phyloP scores from a whole-genome alignment of 2,888 invertebrate genomes.

The Tetranychus truncatus region DNA sequence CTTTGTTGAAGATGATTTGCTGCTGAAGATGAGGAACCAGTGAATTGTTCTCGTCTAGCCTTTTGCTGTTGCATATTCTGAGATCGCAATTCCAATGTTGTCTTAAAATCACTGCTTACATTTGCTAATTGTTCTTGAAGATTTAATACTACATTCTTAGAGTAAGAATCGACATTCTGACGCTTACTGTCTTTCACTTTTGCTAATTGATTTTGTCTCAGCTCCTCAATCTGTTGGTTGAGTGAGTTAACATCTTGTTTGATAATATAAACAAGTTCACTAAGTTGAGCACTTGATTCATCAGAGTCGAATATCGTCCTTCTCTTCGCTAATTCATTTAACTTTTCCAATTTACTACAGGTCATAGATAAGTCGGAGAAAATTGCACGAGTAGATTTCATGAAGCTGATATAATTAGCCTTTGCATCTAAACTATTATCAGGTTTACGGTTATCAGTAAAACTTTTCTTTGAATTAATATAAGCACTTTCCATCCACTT shows the following conservation, averaged over 20 bases:
- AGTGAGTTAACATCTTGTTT: conserved; percentile 85
- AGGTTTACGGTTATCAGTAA: too few species aligned
- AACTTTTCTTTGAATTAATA: too few species aligned
- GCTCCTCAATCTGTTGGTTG: conserved; percentile 86
- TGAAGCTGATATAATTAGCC: conserved; percentile 16
- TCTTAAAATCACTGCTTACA: conserved; percentile 94
- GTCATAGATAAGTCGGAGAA: conserved; percentile 17
- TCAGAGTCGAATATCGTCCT: conserved; percentile 81
- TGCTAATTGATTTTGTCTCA: conserved; percentile 32
- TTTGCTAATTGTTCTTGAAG: conserved; percentile 57
- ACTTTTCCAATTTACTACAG: conserved; percentile 20
- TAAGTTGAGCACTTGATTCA: conserved; percentile 61
- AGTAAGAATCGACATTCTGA: conserved; percentile 62
- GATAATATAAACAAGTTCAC: conserved; percentile 88
- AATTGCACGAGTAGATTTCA: conserved; percentile 16
- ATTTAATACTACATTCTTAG: conserved; percentile 75
- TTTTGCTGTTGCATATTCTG: conserved; percentile 39
- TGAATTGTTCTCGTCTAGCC: conserved; percentile 19
- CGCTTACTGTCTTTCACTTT: conserved; percentile 11
- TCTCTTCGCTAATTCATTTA: conserved; percentile 69
- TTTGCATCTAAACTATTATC: too few species aligned
- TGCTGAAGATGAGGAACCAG: neutral
- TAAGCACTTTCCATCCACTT: too few species aligned
- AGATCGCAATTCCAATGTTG: conserved; percentile 86
- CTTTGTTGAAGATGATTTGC: neutral